Evolutionary conservation across 2,888 invertebrate species (phyloP), one percentile per base, ranked within the genome.

Genomic region (Mechanitis messenoides): DNA sequence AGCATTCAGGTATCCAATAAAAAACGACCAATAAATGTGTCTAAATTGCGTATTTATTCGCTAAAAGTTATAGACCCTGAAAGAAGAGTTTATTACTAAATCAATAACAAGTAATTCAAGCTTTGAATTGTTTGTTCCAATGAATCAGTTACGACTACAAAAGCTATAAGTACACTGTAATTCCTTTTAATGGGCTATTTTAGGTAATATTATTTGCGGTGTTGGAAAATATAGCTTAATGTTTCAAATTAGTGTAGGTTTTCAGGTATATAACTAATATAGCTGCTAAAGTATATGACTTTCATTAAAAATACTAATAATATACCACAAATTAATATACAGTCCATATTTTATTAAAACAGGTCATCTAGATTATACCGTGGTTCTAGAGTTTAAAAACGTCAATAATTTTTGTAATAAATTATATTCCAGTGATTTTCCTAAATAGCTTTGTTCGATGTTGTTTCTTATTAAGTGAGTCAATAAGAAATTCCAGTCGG

Each of bases 71-170:
- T 84, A 78, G 81, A 61, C 70, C 77, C 76, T 74, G 78, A 81
- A 78, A 84, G 82, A 86, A 81, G 79, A 81, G 68, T 86, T 84
- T 85, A 85, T 79, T 77, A 73, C 76, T 68, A 72, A 81, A 77
- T 78, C 83, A 81, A 85, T 85, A 85, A 69, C 68, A 64, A 67
- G 68, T 69, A 71, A 73, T 69, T 58, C 61, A 42, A 35, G 66
- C 62, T 63, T 57, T 62, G 62, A 64, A 64, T 64, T 65, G 66
- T 68, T 62, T 63, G 65, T 62, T 65, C 62, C 53, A 63, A 65
- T 64, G 68, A 61, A 53, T 55, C 59, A 54, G 62, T 64, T 56
- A 59, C 45, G 63, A 59, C 56, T 56, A 20, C 58, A 61, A 20
- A 20, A 46, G 55, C 47, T 53, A 20, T 42, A 42, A 55, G 53